A percentile compares a stretch with the other conserved stretches of the same genome.
Evolutionary conservation across 2,888 invertebrate genomes (phyloP).

Genomic region (Lumbricus terrestris): DNA sequence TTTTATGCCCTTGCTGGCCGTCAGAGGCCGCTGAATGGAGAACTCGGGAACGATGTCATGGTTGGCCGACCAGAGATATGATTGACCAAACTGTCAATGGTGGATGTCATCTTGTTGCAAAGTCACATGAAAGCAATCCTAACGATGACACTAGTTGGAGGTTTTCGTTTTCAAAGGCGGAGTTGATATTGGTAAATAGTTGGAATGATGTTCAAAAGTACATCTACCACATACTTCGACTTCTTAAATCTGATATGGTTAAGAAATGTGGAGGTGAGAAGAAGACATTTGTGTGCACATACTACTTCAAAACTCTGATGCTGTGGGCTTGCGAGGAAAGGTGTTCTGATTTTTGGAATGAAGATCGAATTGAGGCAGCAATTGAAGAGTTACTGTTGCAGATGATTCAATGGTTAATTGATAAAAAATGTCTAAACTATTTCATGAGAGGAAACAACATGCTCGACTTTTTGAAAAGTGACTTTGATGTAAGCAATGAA

Average conservation of each 20-base stretch:
- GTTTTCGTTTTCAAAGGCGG: not conserved
- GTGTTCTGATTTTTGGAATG: not conserved
- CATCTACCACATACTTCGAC: not conserved
- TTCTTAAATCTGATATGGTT: not conserved
- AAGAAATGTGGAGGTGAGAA: not conserved
- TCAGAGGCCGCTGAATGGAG: not conserved
- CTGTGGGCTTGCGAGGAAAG: not conserved
- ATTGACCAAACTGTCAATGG: not conserved
- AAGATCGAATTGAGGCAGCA: not conserved
- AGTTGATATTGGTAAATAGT: not conserved
- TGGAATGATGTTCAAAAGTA: not conserved
- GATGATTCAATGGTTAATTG: too few species aligned
- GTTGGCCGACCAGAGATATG: not conserved
- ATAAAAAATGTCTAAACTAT: too few species aligned
- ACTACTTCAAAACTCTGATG: not conserved
- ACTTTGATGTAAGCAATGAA: not conserved
- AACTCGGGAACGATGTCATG: not conserved
- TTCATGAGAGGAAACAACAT: not conserved
- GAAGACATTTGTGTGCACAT: not conserved
- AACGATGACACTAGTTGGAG: not conserved
- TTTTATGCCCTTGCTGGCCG: not conserved
- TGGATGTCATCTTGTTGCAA: constrained; percentile 4
- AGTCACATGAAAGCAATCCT: not conserved
- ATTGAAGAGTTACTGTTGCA: not conserved
- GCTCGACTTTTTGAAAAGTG: not conserved